Evolutionary conservation across 2,797 vertebrate species (phyloP), one percentile per base, ranked within the genome.

Genomic region (Simalia tracyae): DNA sequence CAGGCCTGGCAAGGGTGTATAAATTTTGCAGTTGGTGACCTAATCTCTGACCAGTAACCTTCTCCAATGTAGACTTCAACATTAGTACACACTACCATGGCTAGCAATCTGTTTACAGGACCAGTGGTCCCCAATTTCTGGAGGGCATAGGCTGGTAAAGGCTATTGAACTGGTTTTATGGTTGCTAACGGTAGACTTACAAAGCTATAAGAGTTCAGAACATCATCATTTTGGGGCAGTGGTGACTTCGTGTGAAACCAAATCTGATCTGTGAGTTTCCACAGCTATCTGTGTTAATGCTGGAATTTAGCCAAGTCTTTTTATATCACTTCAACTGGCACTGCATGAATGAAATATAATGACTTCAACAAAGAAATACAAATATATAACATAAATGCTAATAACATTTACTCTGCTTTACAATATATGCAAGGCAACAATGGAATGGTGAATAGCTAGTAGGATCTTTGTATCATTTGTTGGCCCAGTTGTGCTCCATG

Each of bases 251-350:
- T 31, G 50, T 88, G 17, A 63, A 56, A 64, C 24, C 50, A 66
- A 56, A 42, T 31, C 3, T 64, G 76, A 42, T 42, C 46, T 64
- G n/a, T 84, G 86, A 89, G 0, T 84, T 90, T 81, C 46, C 68
- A 86, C 11, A 1, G 0, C 42, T 87, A 31, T 81, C 28, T 50
- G 68, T 88, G 89, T n/a, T 91, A 91, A 93, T 95, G 86, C 2
- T 66, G 92, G 64, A 90, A 11, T 92, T 64, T 91, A 89, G 63
- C 42, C 50, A 92, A 89, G 90, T 28, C 31, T 90, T 90, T 36
- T 84, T 0, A 19, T 26, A 46, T 81, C 36, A 46, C 1, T 46
- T 81, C 72, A 81, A 46, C 19, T 46, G 36, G 36, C 36, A 81
- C 36, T 1, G 0, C 17, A 46, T 81, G 36, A 76, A 76, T 42